Evolutionary conservation across 2,797 vertebrate species (phyloP).

Genomic region (Sebastes nivosus): DNA sequence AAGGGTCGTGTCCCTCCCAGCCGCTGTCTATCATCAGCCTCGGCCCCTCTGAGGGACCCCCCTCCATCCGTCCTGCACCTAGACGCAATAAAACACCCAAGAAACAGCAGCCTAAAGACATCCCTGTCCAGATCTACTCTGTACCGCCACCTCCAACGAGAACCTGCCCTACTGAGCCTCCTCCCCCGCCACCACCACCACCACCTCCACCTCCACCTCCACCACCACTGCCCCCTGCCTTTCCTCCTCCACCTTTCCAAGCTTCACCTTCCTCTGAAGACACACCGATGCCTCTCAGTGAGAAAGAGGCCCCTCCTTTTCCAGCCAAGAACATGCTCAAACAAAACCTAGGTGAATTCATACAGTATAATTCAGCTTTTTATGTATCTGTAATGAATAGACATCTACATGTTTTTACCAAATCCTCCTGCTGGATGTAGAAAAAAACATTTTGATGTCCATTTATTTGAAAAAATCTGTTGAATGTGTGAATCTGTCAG

Average conservation of each 20-base stretch:
- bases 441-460: background rate
- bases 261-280: constrained; percentile 51
- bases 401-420: background rate
- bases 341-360: constrained; percentile 84
- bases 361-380: background rate
- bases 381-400: background rate
- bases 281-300: constrained; percentile 72
- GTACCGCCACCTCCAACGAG: constrained; percentile 27
- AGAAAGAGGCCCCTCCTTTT: constrained; percentile 60
- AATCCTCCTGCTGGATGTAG: background rate
- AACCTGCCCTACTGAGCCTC: constrained; percentile 4
- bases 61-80: constrained; percentile 29
- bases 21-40: constrained; percentile 64
- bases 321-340: constrained; percentile 72
- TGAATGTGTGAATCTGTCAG: background rate
- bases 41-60: constrained; percentile 36
- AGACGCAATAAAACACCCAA: constrained; percentile 44
- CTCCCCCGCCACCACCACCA: constrained; percentile 1
- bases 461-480: background rate
- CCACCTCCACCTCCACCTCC: constrained; percentile 26
- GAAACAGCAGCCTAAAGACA: constrained; percentile 63
- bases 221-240: constrained; percentile 18
- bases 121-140: constrained; percentile 79
- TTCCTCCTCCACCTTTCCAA: constrained; percentile 20
- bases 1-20: constrained; percentile 48